Evolutionary conservation across 1,140 invertebrate species (phyloP).

Genomic region (Probaryconus sp.): DNA sequence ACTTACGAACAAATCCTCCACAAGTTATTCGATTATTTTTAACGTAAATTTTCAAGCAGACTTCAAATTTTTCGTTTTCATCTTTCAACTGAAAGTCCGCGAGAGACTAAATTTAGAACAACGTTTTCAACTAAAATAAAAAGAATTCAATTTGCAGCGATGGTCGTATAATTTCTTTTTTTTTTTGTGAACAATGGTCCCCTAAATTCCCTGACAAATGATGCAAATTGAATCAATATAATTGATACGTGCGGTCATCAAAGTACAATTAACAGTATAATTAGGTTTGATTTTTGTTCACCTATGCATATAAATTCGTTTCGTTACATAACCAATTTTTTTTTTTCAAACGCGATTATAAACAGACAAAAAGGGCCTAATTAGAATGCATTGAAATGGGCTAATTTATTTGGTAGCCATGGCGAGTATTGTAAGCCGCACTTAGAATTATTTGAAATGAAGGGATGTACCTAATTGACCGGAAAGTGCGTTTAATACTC

Average conservation of each 20-base stretch:
- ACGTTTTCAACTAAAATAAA: too few relatives aligned
- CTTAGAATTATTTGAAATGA: conserved; percentile 38
- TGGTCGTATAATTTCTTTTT: too few relatives aligned
- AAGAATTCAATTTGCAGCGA: too few relatives aligned
- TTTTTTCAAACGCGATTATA: conserved; percentile 25
- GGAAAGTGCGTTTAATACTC: conserved; percentile 53
- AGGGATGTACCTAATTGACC: conserved; percentile 55
- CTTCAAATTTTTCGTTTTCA: too few relatives aligned
- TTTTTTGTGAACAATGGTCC: too few relatives aligned
- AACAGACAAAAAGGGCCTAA: conserved; percentile 41
- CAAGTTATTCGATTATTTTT: conserved; percentile 9
- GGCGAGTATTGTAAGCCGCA: conserved; percentile 32
- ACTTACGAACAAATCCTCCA: conserved; percentile 1
- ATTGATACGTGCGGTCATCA: too few relatives aligned
- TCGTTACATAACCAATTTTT: background rate
- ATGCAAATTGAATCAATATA: too few relatives aligned
- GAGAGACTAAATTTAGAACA: too few relatives aligned
- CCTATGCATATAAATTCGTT: background rate
- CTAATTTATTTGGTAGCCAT: conserved; percentile 44
- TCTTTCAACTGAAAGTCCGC: too few relatives aligned
- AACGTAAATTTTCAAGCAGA: too few relatives aligned
- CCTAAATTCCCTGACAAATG: too few relatives aligned
- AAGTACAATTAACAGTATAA: conserved; percentile 24
- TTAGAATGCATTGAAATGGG: conserved; percentile 30
- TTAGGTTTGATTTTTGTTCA: conserved; percentile 16